phyloP scores from a whole-genome alignment of 1,140 invertebrate species.

The Andricus grossulariae region DNA sequence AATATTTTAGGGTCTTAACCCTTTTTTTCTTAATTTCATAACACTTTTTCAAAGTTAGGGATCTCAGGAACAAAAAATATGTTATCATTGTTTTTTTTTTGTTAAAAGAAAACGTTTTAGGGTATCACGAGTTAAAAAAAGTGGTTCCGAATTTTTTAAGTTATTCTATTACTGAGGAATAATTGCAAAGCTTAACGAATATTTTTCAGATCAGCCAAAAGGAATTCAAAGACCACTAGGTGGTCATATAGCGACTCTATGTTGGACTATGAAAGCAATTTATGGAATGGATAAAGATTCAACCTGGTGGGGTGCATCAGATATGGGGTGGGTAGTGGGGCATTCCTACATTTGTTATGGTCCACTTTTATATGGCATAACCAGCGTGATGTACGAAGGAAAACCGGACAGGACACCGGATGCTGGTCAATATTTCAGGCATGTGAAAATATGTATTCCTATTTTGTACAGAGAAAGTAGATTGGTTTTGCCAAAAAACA shows the following conservation, averaged over 20 bases:
- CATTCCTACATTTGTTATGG: constrained; percentile 96
- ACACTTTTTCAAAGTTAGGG: too few relatives aligned
- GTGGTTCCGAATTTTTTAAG: too few relatives aligned
- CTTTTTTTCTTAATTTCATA: too few relatives aligned
- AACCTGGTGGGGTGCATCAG: constrained; percentile 94
- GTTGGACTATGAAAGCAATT: constrained; percentile 89
- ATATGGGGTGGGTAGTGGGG: constrained; percentile 95
- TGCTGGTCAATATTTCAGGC: constrained; percentile 92
- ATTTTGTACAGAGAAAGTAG: background rate
- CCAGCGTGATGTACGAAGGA: constrained; percentile 94
- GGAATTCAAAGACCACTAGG: constrained; percentile 90
- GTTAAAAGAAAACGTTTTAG: too few relatives aligned
- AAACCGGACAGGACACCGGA: constrained; percentile 96
- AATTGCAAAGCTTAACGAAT: background rate
- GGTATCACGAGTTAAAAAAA: too few relatives aligned
- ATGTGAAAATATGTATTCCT: constrained; percentile 34
- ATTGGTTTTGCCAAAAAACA: too few relatives aligned
- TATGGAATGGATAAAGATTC: constrained; percentile 89
- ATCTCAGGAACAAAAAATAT: too few relatives aligned
- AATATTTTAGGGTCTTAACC: too few relatives aligned
- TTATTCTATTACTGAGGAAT: background rate
- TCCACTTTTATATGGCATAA: constrained; percentile 87
- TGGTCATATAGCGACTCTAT: constrained; percentile 88
- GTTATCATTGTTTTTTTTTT: too few relatives aligned
- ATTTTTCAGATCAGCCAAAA: constrained; percentile 83